Evolutionary conservation across 2,797 vertebrate species (phyloP), one percentile per base, ranked within the genome.

Genomic region (Epinephelus coioides): DNA sequence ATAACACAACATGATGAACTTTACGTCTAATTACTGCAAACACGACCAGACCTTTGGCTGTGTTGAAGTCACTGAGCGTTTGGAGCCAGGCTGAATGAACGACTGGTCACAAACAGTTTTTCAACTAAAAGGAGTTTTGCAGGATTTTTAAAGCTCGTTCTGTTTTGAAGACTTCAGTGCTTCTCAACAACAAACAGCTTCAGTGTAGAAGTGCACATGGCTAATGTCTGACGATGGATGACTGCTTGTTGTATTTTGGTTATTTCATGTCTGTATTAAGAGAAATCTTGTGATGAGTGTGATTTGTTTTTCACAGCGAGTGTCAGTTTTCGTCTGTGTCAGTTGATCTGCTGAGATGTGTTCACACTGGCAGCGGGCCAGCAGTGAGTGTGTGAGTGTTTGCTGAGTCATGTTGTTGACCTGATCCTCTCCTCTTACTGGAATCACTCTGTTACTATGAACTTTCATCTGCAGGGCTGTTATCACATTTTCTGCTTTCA

Each of bases 391-490:
- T 34, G 5, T 60, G 25, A 23, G 49, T 30, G 64, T 66, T 40
- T 87, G 86, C 83, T 87, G 85, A 87, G 68, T 90, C 89, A 86
- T 69, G 78, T 12, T 75, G 67, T 81, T 80, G 69, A 83, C 54
- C 72, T 54, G 4, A 61, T 77, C 72, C 34, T 9, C 40, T 70
- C n/a, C 18, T 64, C 61, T 89, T 76, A 81, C 76, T 50, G 68
- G 89, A 89, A 86, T 57, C 69, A 30, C 2, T 59, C 23, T 78
- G 71, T 74, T 47, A 6, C 62, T n/a, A 23, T 59, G 3, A 62
- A 49, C 59, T 76, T 66, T 55, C 17, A 19, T 70, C 60, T 69
- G n/a, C 15, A 10, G 49, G 34, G 18, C 19, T 49, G 23, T 17
- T 5, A 21, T 44, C 64, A 53, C 60, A 19, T 65, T 74, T 78